phyloP scores from a whole-genome alignment of 2,113 vertebrate genomes.

The Leiothrix lutea region DNA sequence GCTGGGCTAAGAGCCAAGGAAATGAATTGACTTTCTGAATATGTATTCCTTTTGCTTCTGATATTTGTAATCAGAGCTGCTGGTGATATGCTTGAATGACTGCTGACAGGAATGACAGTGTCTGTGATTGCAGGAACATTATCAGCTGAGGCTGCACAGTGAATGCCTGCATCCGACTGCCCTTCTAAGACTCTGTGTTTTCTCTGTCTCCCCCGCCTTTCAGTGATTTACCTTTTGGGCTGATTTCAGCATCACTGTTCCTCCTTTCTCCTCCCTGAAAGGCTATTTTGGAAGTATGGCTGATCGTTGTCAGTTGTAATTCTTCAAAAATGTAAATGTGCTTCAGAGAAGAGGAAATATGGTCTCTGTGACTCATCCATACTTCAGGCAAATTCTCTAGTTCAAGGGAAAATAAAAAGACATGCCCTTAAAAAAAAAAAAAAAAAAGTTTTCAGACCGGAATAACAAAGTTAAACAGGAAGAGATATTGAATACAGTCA shows the following conservation, averaged over 20 bases:
- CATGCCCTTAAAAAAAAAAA: neutral
- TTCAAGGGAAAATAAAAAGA: conserved; percentile 29
- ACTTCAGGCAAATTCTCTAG: neutral
- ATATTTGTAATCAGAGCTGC: neutral
- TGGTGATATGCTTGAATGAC: neutral
- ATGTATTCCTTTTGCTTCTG: neutral
- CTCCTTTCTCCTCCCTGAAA: neutral
- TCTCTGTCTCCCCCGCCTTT: neutral
- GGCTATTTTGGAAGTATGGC: neutral
- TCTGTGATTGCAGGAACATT: neutral
- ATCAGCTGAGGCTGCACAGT: neutral
- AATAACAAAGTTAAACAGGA: neutral
- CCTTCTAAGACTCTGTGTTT: neutral
- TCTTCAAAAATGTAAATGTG: neutral
- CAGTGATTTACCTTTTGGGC: neutral
- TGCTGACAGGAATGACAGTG: neutral
- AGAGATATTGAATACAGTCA: neutral
- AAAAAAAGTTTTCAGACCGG: neutral
- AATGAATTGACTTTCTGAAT: neutral
- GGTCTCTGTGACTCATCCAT: neutral
- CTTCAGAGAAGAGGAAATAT: neutral
- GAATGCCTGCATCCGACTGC: neutral
- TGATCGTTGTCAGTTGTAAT: neutral
- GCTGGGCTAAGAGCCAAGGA: neutral
- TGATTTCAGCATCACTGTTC: neutral